Evolutionary conservation across 2,797 vertebrate genomes (phyloP), one percentile per base, ranked within the genome.

Genomic region (Aulostomus chinensis): DNA sequence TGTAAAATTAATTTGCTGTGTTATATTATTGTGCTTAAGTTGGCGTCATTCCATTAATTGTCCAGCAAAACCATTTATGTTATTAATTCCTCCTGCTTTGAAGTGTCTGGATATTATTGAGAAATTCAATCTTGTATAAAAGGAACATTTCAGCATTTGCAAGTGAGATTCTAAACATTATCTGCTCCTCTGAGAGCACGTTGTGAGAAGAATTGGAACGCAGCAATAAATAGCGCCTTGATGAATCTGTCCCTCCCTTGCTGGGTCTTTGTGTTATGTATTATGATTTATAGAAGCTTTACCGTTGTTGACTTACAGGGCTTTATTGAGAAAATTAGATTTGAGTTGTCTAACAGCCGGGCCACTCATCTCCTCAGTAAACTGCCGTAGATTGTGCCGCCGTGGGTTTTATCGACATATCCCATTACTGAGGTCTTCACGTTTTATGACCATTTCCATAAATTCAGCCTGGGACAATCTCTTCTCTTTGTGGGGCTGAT

Each of bases 381-480:
- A 87, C 83, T 80, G 79, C 83, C 69, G 70, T 90, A 88, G 83
- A 89, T 91, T 79, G 80, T 76, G 48, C 68, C 60, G 75, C 69
- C 16, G 61, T 51, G 58, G 80, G 76, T 81, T 90, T 90, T 90
- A 92, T 90, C 73, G 88, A 86, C 90, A 85, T 85, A 88, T 90
- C 86, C 88, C 86, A 92, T 92, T 92, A 91, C 88, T 55, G 62
- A 78, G 83, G 80, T 90, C 86, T 89, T 89, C 83, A 70, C 58
- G 17, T 88, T 91, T 89, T 91, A 92, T 73, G 81, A 81, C 80
- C 78, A 68, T 73, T 76, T 86, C 80, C 79, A 85, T 91, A 90
- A 92, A 91, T 82, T 82, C 64, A 75, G 62, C 26, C 60, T 10
- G 40, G 81, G 78, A 82, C 82, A 82, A 85, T 83, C 76, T 74